These are phyloP conservation scores for Chelonoidis abingdonii DNA, from an alignment of 2,113 vertebrate species.

Conservation along the genomic window DNA sequence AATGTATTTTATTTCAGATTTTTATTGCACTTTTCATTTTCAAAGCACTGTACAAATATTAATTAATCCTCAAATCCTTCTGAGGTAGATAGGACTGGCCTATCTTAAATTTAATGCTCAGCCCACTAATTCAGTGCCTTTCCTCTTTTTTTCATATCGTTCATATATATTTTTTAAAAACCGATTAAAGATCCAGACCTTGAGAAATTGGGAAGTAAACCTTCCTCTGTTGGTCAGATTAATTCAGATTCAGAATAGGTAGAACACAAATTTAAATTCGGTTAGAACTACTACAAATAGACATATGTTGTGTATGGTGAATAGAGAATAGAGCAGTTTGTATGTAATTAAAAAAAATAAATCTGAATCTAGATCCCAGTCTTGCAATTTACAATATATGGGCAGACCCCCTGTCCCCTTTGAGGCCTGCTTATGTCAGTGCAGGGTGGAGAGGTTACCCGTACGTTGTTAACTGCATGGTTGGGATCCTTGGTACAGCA, in stretches of 20 bases:
- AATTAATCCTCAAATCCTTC: neutral
- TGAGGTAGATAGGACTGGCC: neutral
- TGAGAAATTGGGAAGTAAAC: neutral
- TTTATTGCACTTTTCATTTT: neutral
- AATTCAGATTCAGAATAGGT: neutral
- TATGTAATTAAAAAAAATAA: neutral
- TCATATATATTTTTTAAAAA: neutral
- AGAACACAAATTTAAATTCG: neutral
- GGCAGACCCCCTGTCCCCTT: neutral
- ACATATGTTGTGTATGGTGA: neutral
- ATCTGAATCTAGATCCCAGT: neutral
- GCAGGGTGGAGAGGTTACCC: neutral
- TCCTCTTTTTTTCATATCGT: neutral
- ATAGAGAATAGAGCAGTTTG: neutral
- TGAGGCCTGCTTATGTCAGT: neutral
- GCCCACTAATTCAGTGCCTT: neutral
- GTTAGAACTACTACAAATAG: neutral
- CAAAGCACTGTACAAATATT: conserved; percentile 1
- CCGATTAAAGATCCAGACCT: neutral
- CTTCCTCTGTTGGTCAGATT: neutral
- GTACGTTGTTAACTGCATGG: neutral
- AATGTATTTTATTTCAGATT: conserved; percentile 17
- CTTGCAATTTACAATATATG: neutral
- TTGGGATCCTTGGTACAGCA: conserved; percentile 6
- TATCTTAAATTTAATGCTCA: neutral